Percentiles rank a stretch among this genome's conserved stretches.
These are phyloP conservation scores for Nesidiocoris tenuis DNA, from an alignment of 2,888 invertebrate species.

Conservation along the genomic window DNA sequence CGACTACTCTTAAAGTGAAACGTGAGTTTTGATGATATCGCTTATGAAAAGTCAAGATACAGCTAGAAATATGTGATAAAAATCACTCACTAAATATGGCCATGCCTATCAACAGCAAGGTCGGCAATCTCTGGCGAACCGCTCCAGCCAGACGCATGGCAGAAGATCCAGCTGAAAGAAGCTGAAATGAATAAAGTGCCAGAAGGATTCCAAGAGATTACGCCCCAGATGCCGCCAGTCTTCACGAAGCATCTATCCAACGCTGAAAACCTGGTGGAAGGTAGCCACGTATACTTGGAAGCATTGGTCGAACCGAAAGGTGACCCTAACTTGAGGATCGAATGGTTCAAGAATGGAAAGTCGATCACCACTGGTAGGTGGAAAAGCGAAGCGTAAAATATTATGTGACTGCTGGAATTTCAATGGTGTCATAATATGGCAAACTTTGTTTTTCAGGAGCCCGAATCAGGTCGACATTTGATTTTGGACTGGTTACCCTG, in stretches of 20 bases:
- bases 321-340: slow-evolving; percentile 81
- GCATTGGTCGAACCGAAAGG: slow-evolving; percentile 88
- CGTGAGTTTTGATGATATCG: slow-evolving; percentile 55
- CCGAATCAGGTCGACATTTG: slow-evolving; percentile 88
- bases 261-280: slow-evolving; percentile 79
- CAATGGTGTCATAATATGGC: not conserved
- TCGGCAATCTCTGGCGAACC: slow-evolving; percentile 80
- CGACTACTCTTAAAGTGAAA: slow-evolving; percentile 85
- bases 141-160: slow-evolving; percentile 87
- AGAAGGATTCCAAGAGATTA: slow-evolving; percentile 80
- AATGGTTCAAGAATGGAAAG: slow-evolving; percentile 92
- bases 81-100: no score
- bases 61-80: not conserved
- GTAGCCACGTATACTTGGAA: slow-evolving; percentile 81
- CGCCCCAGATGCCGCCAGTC: slow-evolving; percentile 89
- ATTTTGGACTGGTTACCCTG: slow-evolving; percentile 92
- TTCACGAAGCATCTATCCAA: slow-evolving; percentile 89
- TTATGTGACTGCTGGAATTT: not conserved
- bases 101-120: slow-evolving; percentile 60
- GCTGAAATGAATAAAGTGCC: slow-evolving; percentile 88
- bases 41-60: no score
- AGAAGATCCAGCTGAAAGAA: slow-evolving; percentile 86
- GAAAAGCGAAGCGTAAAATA: not conserved
- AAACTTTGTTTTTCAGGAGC: slow-evolving; percentile 56
- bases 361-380: slow-evolving; percentile 73